Conservation (phyloP, 30 jellyfish, hydroid and myxozoan species). For the Pseudorhiza aurosa region DNA sequence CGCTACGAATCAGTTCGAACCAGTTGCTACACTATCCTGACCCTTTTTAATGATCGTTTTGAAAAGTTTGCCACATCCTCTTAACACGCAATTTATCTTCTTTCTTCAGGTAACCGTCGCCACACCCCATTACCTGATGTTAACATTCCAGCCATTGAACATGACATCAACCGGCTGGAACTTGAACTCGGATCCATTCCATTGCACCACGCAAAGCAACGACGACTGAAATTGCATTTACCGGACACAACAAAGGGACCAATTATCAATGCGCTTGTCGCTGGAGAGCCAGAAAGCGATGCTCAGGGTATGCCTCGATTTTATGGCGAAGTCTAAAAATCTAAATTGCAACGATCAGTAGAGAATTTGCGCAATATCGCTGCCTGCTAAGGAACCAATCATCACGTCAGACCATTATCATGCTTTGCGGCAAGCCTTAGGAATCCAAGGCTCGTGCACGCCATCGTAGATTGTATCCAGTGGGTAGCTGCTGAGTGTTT, state of each 20-base stretch:
- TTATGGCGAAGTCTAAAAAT: neutral
- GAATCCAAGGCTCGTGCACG: too few relatives aligned
- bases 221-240: neutral
- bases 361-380: too few relatives aligned
- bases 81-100: neutral
- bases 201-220: constrained; percentile 49
- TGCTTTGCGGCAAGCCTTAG: too few relatives aligned
- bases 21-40: neutral
- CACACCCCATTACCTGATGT: constrained; percentile 81
- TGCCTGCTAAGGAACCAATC: too few relatives aligned
- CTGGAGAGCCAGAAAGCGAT: constrained; percentile 13
- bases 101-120: constrained; percentile 18
- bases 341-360: too few relatives aligned
- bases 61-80: neutral
- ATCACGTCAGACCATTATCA: too few relatives aligned
- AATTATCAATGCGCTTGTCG: constrained; percentile 41
- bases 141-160: constrained; percentile 85
- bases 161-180: constrained; percentile 82
- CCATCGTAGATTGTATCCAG: too few relatives aligned
- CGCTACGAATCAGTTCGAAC: too few relatives aligned
- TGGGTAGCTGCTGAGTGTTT: too few relatives aligned
- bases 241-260: constrained; percentile 55
- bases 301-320: neutral
- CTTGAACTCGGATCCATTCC: constrained; percentile 77
- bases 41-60: neutral